Evolutionary conservation across 1,140 invertebrate species (phyloP).

Genomic region (Scylla paramamosain): DNA sequence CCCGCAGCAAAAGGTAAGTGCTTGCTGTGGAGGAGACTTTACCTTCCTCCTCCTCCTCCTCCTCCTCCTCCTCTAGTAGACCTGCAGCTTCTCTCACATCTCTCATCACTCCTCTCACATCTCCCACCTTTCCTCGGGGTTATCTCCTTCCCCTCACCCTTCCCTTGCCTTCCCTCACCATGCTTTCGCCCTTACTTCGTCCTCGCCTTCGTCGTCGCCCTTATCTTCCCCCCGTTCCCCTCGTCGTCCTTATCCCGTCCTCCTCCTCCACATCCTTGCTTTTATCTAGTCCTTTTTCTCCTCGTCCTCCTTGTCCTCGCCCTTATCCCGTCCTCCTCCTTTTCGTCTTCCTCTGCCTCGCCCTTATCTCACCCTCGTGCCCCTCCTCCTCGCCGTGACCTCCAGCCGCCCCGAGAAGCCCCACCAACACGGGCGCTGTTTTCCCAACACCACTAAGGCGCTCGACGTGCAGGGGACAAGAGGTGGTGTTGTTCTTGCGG

Average conservation of each 20-base stretch:
- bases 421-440: not conserved
- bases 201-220: no score
- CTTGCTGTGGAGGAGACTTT: not conserved
- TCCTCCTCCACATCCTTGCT: not conserved
- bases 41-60: conserved; percentile 10
- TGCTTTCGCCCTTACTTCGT: no score
- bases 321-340: not conserved
- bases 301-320: not conserved
- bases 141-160: no score
- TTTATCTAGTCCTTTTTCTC: not conserved
- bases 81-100: not conserved
- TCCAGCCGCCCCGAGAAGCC: not conserved
- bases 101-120: no score
- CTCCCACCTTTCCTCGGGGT: no score
- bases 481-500: not conserved
- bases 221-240: not conserved
- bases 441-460: not conserved
- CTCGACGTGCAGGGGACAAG: not conserved
- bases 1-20: not conserved
- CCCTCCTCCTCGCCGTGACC: not conserved
- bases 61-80: not conserved
- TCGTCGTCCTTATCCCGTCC: not conserved
- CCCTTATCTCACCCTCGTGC: not conserved
- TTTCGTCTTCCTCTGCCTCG: not conserved
- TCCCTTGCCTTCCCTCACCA: no score